phyloP scores from a whole-genome alignment of 2,113 vertebrate genomes.

The Pollachius pollachius region DNA sequence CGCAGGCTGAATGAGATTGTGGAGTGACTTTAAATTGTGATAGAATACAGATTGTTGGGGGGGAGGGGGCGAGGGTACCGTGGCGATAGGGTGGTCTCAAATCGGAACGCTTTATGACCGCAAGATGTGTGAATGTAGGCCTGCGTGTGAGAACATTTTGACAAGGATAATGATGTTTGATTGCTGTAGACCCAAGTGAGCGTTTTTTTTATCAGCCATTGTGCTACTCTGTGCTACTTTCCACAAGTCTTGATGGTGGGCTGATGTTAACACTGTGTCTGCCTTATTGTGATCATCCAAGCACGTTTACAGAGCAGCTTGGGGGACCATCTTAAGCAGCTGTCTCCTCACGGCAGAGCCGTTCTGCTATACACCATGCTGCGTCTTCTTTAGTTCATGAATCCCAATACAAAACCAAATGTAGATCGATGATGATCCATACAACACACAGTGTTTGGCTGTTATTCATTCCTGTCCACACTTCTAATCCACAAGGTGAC shows the following conservation, averaged over 20 bases:
- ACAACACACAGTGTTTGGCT: no score
- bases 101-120: slow-evolving; percentile 32
- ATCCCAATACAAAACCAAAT: no score
- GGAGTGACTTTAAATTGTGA: background rate
- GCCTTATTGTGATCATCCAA: slow-evolving; percentile 8
- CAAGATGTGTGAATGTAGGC: slow-evolving; percentile 16
- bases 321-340: no score
- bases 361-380: no score
- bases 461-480: no score
- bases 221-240: slow-evolving; percentile 45
- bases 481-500: no score
- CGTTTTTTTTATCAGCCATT: slow-evolving; percentile 42
- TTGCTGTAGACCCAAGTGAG: slow-evolving; percentile 60
- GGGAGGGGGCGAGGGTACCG: background rate
- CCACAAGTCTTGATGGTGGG: slow-evolving; percentile 32
- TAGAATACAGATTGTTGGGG: background rate
- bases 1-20: slow-evolving; percentile 3
- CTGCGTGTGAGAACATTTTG: slow-evolving; percentile 54
- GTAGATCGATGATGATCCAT: no score
- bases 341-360: no score
- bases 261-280: slow-evolving; percentile 27
- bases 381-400: no score
- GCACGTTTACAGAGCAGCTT: background rate
- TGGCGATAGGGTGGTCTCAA: slow-evolving; percentile 1
- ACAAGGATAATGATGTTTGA: slow-evolving; percentile 65